A percentile compares a stretch with the other conserved stretches of the same genome.
These are phyloP conservation scores for Arrhopalites spinosus DNA, from an alignment of 2,888 invertebrate species.

Conservation along the genomic window DNA sequence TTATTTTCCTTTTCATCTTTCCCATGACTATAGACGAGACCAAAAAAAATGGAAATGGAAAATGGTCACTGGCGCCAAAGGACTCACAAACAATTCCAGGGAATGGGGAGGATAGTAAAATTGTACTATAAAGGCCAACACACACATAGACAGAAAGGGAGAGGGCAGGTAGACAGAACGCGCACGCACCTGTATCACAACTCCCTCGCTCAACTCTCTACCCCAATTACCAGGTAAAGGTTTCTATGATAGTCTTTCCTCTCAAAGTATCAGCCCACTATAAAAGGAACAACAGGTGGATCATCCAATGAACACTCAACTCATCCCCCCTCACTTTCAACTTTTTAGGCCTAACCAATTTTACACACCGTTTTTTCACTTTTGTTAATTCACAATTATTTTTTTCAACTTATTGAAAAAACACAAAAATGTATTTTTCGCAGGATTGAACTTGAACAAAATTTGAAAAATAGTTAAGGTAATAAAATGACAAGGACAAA, in stretches of 20 bases:
- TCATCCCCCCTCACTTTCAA: neutral
- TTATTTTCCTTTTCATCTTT: neutral
- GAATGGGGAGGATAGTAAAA: neutral
- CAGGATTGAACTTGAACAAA: too few species aligned
- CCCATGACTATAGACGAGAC: slow-evolving; percentile 1
- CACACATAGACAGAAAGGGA: neutral
- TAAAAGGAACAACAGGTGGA: slow-evolving; percentile 5
- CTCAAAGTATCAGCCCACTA: neutral
- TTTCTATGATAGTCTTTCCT: neutral
- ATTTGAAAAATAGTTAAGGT: too few species aligned
- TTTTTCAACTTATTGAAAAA: too few species aligned
- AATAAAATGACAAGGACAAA: too few species aligned
- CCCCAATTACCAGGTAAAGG: neutral
- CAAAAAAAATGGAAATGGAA: neutral
- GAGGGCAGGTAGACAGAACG: neutral
- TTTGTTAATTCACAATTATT: too few species aligned
- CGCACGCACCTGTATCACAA: neutral
- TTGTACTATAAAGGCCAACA: neutral
- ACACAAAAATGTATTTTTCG: too few species aligned
- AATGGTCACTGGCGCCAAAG: too few species aligned
- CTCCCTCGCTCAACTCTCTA: neutral
- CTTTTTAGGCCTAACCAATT: neutral
- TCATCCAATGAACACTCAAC: neutral
- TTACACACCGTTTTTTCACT: too few species aligned
- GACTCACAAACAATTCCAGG: neutral